phyloP scores from a whole-genome alignment of 2,797 vertebrate species.

The Acanthiza pusilla region DNA sequence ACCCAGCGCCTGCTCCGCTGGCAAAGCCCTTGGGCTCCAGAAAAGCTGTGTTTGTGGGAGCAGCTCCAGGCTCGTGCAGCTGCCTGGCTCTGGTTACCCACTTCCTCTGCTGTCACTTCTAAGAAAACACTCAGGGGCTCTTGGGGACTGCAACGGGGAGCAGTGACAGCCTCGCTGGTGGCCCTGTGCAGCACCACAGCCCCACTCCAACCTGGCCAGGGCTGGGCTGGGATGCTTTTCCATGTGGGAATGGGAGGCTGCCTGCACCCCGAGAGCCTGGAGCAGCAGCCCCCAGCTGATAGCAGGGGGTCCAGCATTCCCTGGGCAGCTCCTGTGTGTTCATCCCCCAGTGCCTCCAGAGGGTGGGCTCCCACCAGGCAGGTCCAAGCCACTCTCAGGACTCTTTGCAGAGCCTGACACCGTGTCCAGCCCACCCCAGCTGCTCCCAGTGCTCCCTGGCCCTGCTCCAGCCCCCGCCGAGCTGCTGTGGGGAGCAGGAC shows the following conservation, averaged over 20 bases:
- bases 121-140: neutral
- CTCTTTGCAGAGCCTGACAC: neutral
- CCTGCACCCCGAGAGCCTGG: rapidly evolving
- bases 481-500: neutral
- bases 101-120: neutral
- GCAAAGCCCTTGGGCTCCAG: rapidly evolving
- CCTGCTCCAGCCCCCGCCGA: neutral
- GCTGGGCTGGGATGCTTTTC: neutral
- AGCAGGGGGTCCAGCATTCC: neutral
- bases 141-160: neutral
- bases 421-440: neutral
- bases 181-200: neutral
- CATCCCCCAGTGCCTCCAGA: rapidly evolving
- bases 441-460: neutral
- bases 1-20: rapidly evolving
- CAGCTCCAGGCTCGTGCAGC: neutral
- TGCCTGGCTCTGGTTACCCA: neutral
- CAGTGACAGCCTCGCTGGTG: neutral
- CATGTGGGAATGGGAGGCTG: neutral
- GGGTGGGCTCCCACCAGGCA: neutral
- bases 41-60: neutral
- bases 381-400: neutral
- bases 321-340: rapidly evolving
- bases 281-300: neutral
- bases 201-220: neutral